Evolutionary conservation across 2,113 vertebrate species (phyloP), one percentile per base, ranked within the genome.

Genomic region (Rattus rattus): DNA sequence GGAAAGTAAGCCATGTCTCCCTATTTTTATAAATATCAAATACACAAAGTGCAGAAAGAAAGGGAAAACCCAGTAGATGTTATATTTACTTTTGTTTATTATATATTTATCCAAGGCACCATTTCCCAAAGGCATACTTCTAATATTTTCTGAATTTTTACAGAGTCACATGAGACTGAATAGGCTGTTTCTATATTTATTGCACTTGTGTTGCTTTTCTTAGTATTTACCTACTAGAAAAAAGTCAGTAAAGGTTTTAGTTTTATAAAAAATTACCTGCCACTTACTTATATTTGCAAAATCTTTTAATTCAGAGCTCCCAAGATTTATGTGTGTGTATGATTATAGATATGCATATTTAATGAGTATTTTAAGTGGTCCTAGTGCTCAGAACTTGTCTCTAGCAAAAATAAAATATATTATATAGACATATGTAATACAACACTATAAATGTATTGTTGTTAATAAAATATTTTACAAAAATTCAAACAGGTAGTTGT

Each of bases 81-180:
- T 4, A 61, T 26, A 59, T 61, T 56, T 80, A 80, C 17, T 22
- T 69, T 0, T 94, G n/a, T 39, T 61, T 69, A 67, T 33, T 47
- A 12, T 76, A n/a, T 61, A 76, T 61, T 17, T 80, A 8, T 0
- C 10, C 1, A 9, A 81, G 1, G 0, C 36, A n/a, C 0, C 3
- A 79, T 49, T 85, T 14, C 72, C 65, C 4, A 79, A 94, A 90
- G 33, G 0, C 11, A 30, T 5, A 65, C 24, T 65, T 65, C 26
- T 17, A 86, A 33, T 36, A 30, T 61, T 0, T 7, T 67, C 17
- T 77, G 5, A 8, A 36, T 47, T 80, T 13, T 5, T 79, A 5
- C 39, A 39, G 2, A 1, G 8, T 22, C 7, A 67, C 7, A 16
- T 75, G 26, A n/a, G 13, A 30, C 0, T n/a, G 36, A 90, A 76